Percentiles rank a stretch among this genome's conserved stretches.
phyloP scores from a whole-genome alignment of 2,888 invertebrate genomes.

The Platycheirus albimanus region DNA sequence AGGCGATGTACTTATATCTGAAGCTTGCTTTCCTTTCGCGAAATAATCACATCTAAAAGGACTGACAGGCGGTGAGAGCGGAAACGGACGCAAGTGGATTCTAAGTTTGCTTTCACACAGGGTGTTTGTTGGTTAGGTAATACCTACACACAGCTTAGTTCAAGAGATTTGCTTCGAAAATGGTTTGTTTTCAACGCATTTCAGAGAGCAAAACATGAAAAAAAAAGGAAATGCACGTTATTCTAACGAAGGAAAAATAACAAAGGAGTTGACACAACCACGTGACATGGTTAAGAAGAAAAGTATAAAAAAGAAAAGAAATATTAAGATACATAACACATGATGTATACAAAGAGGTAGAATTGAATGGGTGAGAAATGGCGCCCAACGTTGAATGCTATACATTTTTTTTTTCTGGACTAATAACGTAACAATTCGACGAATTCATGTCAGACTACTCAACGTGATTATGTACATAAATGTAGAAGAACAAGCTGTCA shows the following conservation, averaged over 20 bases:
- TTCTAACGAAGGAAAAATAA: conserved; percentile 7
- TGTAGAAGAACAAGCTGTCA: too few relatives aligned
- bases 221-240: conserved; percentile 10
- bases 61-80: not conserved
- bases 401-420: not conserved
- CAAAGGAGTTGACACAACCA: conserved; percentile 28
- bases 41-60: conserved; percentile 17
- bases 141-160: not conserved
- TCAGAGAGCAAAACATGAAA: not conserved
- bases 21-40: conserved; percentile 22
- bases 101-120: conserved; percentile 13
- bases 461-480: not conserved
- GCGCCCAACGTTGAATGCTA: conserved; percentile 20
- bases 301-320: conserved; percentile 25
- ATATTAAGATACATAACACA: not conserved
- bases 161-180: conserved; percentile 3
- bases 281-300: conserved; percentile 31
- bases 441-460: conserved; percentile 5
- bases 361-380: not conserved
- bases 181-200: conserved; percentile 9
- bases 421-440: not conserved
- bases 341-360: not conserved
- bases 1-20: conserved; percentile 12
- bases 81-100: conserved; percentile 22
- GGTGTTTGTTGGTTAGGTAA: not conserved